Evolutionary conservation across 1,140 invertebrate genomes (phyloP).

Genomic region (Polyergus mexicanus): DNA sequence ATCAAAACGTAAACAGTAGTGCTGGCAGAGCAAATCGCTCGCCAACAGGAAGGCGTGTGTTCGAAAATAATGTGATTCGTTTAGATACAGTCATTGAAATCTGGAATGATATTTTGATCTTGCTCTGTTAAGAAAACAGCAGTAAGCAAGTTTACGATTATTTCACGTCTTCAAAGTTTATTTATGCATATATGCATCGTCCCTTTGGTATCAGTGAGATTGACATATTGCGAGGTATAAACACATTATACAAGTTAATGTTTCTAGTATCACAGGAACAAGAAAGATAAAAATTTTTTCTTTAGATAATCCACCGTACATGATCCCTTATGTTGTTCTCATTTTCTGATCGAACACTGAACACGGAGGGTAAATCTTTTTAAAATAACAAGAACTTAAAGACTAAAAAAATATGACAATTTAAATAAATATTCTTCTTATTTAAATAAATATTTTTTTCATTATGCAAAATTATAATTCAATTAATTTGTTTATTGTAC

Average conservation of each 20-base stretch:
- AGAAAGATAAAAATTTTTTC: conserved; percentile 7
- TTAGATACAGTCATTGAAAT: conserved; percentile 39
- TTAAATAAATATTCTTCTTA: background rate
- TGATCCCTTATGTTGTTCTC: background rate
- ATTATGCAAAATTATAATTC: background rate
- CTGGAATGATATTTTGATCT: conserved; percentile 54
- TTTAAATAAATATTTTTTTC: background rate
- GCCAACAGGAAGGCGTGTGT: conserved; percentile 30
- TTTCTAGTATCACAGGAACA: conserved; percentile 2
- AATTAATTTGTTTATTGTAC: conserved; percentile 7
- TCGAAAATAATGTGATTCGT: conserved; percentile 29
- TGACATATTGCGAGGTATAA: background rate
- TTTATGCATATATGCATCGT: conserved; percentile 1
- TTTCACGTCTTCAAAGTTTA: conserved; percentile 43
- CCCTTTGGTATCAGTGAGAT: background rate
- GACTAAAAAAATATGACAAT: background rate
- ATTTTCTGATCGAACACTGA: background rate
- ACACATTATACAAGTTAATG: conserved; percentile 25
- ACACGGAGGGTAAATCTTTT: background rate
- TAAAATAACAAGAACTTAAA: background rate
- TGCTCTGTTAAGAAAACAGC: conserved; percentile 33
- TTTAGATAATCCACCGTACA: background rate
- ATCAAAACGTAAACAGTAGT: conserved; percentile 39
- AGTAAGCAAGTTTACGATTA: conserved; percentile 21
- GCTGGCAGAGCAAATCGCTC: conserved; percentile 2